Base-by-base conservation (phyloP, 1,140 invertebrate genomes). In the Drosophila biarmipes region DNA sequence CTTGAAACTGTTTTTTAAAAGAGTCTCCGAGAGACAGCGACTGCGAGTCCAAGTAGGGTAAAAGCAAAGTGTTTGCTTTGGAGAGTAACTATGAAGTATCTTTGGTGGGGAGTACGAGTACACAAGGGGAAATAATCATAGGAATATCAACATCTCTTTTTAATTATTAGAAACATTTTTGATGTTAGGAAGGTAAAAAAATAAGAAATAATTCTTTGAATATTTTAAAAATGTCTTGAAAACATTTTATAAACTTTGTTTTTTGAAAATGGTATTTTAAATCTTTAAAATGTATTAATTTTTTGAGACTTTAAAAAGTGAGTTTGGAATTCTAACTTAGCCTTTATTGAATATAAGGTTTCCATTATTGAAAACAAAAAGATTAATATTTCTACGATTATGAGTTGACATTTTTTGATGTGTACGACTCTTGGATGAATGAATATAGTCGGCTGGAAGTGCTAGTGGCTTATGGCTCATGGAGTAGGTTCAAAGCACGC, bases 1-100 rank as follows among this genome's bases (percentile, higher is more conserved):
- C 84, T 87, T 87, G 72, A 87, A 87, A 87, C 84, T 87, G 79
- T 89, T 89, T 89, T 87, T 72, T 66, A 72, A 79, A 80, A 63
- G 49, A 77, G 69, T 52, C 51, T 69, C 37, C 48, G 49, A 42
- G 24, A 45, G 59, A 69, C 51, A 55, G 51, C 29, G 40, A 56
- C 31, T 63, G 35, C 37, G 49, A 68, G 51, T 69, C 79, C 85
- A 90, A 80, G 76, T 84, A 80, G 75, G 84, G 84, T 73, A 84
- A 80, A 42, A 66, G 71, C 55, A 72, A 66, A 89, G 82, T 87
- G 82, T 86, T 86, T 87, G 74, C 71, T 85, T 86, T 85, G 71
- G 72, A 73, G 80, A 76, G 75, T 53, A 73, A 67, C 59, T 67
- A 66, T 27, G 35, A 58, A 63, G 34, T 66, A 42, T 40, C 34